Base-by-base conservation (phyloP, 92 coral and sea anemone species). In the Parazoanthus swiftii region DNA sequence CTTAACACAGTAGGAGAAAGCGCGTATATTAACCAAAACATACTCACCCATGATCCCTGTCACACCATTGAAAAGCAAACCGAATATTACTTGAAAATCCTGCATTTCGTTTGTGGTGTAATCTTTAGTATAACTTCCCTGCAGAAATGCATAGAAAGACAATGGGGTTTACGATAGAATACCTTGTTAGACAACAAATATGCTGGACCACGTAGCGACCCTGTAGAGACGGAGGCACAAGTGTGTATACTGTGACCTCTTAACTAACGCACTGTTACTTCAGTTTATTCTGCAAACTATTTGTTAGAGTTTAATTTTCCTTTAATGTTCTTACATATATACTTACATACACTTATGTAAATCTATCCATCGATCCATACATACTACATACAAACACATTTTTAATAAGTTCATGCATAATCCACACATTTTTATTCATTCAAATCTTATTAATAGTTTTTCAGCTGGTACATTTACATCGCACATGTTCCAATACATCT, bases 11-110 rank as follows among this genome's bases (percentile, higher is more conserved):
- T 54, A 18, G 59, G n/a, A n/a, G n/a, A 14, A 54, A 54, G 59
- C 59, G 18, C 1, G 59, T 54, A 54, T 25, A 59, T 13, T 0
- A 66, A 68, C 36, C 80, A 77, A 8, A 20, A 20, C 80, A 0
- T 81, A 8, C 88, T 82, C 85, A 97, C 99, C 99, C 99, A 97
- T 97, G 59, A 97, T 92, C 51, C 99, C 99, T 54, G 99, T 97
- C 8, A 97, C 99, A 16, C 99, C 99, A 81, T 97, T 97, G 92
- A 97, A 97, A 36, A 97, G 92, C 48, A 97, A 94, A 71, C 96
- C 99, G 90, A 97, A 97, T 84, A 97, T 95, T 38, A 87, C 25
- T 76, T 92, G 85, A 42, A 86, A 23, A 74, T 78, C 54, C 82
- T 92, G 94, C 33, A 68, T 58, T 8, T 58, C 38, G 0, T 42